Evolutionary conservation across 2,113 vertebrate species (phyloP).

Genomic region (Lophius piscatorius): DNA sequence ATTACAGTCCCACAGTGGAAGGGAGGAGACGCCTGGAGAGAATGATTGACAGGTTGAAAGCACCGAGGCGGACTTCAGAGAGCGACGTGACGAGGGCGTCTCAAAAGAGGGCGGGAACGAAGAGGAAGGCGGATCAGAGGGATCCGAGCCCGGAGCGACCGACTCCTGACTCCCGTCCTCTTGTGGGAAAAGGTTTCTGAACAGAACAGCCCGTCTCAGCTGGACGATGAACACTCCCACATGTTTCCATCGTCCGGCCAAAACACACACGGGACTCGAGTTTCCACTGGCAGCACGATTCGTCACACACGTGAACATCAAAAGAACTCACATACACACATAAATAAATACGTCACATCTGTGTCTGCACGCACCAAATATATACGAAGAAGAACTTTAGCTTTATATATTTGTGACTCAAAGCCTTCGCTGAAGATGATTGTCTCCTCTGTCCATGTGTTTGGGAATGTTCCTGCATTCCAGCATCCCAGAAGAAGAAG

Average conservation of each 20-base stretch:
- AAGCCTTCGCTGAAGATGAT: constrained; percentile 8
- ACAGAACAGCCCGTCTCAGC: not conserved
- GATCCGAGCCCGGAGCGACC: constrained; percentile 2
- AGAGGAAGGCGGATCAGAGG: constrained; percentile 25
- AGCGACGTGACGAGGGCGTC: constrained; percentile 16
- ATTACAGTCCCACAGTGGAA: constrained; percentile 36
- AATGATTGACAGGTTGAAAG: constrained; percentile 41
- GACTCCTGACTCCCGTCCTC: constrained; percentile 14
- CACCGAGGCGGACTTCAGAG: not conserved
- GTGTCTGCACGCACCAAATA: not conserved
- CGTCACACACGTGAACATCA: constrained; percentile 23
- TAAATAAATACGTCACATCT: not conserved
- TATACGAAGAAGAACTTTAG: not conserved
- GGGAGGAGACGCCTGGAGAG: constrained; percentile 28
- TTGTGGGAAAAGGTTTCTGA: constrained; percentile 37
- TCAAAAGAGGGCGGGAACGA: constrained; percentile 18
- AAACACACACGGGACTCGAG: constrained; percentile 45
- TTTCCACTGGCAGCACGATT: constrained; percentile 57
- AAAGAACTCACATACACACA: constrained; percentile 9
- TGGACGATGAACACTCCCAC: constrained; percentile 54
- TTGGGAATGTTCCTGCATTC: constrained; percentile 55
- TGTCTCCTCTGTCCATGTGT: constrained; percentile 33
- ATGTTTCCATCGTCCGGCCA: constrained; percentile 53
- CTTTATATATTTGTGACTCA: no score
- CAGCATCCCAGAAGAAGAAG: constrained; percentile 27